Percentiles rank a stretch among this genome's conserved stretches.
Conservation (phyloP, 2,888 invertebrate species). For the Criorhina ranunculi region DNA sequence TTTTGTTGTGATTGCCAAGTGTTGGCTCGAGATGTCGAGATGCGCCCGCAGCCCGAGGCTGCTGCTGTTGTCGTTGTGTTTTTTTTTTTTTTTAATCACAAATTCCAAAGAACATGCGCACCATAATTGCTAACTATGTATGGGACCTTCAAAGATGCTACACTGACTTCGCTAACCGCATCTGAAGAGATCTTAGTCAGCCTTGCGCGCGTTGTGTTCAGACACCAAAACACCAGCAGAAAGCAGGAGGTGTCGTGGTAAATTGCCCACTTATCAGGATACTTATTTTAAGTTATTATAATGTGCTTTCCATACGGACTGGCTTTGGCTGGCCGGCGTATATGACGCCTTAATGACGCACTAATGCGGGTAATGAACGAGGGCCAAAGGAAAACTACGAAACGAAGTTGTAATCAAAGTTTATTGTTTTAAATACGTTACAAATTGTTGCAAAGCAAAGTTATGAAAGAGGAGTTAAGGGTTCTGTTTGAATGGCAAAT, state of each 20-base stretch:
- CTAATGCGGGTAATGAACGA: slow-evolving; percentile 72
- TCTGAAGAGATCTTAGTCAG: slow-evolving; percentile 15
- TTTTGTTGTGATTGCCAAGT: slow-evolving; percentile 69
- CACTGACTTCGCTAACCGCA: slow-evolving; percentile 4
- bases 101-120: slow-evolving; percentile 75
- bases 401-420: slow-evolving; percentile 50
- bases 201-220: background rate
- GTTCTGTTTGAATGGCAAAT: background rate
- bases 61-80: slow-evolving; percentile 36
- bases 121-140: slow-evolving; percentile 71
- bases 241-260: slow-evolving; percentile 70
- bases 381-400: slow-evolving; percentile 21
- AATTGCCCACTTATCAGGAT: slow-evolving; percentile 76
- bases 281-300: slow-evolving; percentile 74
- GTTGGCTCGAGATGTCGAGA: slow-evolving; percentile 5
- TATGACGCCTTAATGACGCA: slow-evolving; percentile 72
- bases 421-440: slow-evolving; percentile 65
- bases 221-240: slow-evolving; percentile 22
- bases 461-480: background rate
- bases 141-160: slow-evolving; percentile 22
- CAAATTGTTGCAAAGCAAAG: too few species aligned
- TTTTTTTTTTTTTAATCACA: slow-evolving; percentile 58
- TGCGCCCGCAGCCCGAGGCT: slow-evolving; percentile 32
- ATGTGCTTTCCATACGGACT: slow-evolving; percentile 25
- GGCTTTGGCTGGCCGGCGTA: slow-evolving; percentile 22